Base-by-base conservation (phyloP, 35 echinoderm and acorn worm species). In the Apostichopus californicus region DNA sequence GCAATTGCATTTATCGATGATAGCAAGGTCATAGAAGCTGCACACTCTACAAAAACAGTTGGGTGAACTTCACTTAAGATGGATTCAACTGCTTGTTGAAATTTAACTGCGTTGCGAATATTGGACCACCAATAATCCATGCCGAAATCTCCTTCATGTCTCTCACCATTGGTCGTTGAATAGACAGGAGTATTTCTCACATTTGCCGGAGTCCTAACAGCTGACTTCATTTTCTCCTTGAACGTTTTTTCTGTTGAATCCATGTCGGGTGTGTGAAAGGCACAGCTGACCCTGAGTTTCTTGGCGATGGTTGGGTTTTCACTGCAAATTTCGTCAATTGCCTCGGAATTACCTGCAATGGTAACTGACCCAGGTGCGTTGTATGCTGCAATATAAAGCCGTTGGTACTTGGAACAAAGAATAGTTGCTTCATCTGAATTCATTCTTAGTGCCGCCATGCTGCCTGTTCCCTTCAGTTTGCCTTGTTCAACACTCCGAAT, bases 61-160 rank as follows among this genome's bases (percentile, higher is more conserved):
- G 90, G 64, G 5, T 96, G 57, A 14, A 89, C 64, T 53, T 96
- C 95, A 54, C 77, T 81, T 14, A 98, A 72, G 26, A 98, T 91
- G 23, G 60, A 65, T 78, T 94, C 94, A 25, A 98, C 90, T 9
- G 96, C 96, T 11, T 90, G 78, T 73, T 93, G 86, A 71, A 98
- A 98, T 52, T 90, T 87, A 15, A 98, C 96, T 9, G 92, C 55
- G 77, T 94, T 94, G 17, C 96, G 90, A 22, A 98, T 98, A 73
- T 98, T 98, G 5, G 84, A 57, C 96, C 96, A 98, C 96, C 96
- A 98, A 70, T 98, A 98, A 12, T 92, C 91, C 15, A 93, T 94
- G 52, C 92, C 91, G 88, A 98, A 95, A 52, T 90, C 90, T 86
- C 92, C 96, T 10, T 95, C 85, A 79, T 98, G 91, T 13, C 58